Evolutionary conservation across 2,888 invertebrate genomes (phyloP), one percentile per base, ranked within the genome.

Genomic region (Sepiola atlantica): DNA sequence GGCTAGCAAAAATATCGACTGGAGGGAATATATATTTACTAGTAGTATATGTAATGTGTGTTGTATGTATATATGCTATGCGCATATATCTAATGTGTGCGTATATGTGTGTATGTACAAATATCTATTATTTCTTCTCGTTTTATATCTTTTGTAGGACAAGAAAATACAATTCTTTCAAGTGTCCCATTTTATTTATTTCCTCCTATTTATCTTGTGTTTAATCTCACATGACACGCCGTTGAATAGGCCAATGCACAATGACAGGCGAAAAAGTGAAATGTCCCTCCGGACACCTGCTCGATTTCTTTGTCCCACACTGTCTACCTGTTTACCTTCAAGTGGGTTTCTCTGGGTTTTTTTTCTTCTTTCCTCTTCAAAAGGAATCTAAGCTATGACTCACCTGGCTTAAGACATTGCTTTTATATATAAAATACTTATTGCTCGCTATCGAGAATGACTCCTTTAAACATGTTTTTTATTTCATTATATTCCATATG

Each of bases 51-150:
- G n/a, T 77, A 77, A 28, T 32, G 28, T 91, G 10, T 91, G 8
- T 20, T 91, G 91, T 20, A 35, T 21, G 45, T 91, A 16, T 10
- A 8, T 35, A 24, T 45, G 4, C 35, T 91, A 28, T 32, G 91
- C n/a, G 91, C n/a, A 28, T 32, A n/a, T 91, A 35, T 35, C 18
- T n/a, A 20, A 32, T 35, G n/a, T 91, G 28, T 91, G 28, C n/a
- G n/a, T 91, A 91, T 91, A 91, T 91, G n/a, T 91, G n/a, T 91
- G n/a, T 91, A 91, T 91, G 1, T 91, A 91, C 20, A 91, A 18
- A 91, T 91, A 90, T 14, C 8, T n/a, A 90, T 14, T 14, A 0
- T 90, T n/a, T 91, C 0, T 32, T 35, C 32, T 35, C 20, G 20
- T 21, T 91, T 91, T 91, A n/a, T 91, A 20, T 3, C 35, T 32